phyloP scores from a whole-genome alignment of 2,113 vertebrate species.

The Eleginops maclovinus region DNA sequence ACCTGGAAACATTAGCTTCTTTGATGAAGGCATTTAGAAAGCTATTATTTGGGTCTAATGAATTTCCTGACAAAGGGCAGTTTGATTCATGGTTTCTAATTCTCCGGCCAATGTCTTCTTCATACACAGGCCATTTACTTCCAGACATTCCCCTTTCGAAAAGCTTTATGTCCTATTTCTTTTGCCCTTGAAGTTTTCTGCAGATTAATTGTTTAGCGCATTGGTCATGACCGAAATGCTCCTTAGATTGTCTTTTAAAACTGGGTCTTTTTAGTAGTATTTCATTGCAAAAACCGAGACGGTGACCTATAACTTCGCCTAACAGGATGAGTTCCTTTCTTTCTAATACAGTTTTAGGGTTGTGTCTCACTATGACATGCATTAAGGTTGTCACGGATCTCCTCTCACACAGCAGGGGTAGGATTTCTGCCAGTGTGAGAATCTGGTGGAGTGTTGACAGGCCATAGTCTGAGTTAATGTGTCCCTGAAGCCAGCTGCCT shows the following conservation, averaged over 20 bases:
- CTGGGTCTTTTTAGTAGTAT: not conserved
- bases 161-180: slow-evolving; percentile 11
- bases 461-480: slow-evolving; percentile 75
- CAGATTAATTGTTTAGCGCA: slow-evolving; percentile 26
- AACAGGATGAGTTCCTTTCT: not conserved
- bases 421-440: slow-evolving; percentile 69
- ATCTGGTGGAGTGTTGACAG: slow-evolving; percentile 74
- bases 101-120: slow-evolving; percentile 29
- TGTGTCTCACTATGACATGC: slow-evolving; percentile 13
- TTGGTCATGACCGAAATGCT: slow-evolving; percentile 3
- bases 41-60: slow-evolving; percentile 67
- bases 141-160: slow-evolving; percentile 21
- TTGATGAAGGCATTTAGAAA: slow-evolving; percentile 65
- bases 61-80: slow-evolving; percentile 56
- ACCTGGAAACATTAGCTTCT: slow-evolving; percentile 51
- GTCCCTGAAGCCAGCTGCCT: slow-evolving; percentile 78
- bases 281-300: not conserved
- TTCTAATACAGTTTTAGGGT: slow-evolving; percentile 14
- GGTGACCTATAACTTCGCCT: not conserved
- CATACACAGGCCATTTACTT: slow-evolving; percentile 38
- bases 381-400: slow-evolving; percentile 31
- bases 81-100: slow-evolving; percentile 57
- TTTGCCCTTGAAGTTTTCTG: slow-evolving; percentile 45
- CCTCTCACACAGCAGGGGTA: slow-evolving; percentile 48
- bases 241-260: slow-evolving; percentile 9